phyloP scores from a whole-genome alignment of 1,140 invertebrate genomes.

The Acyrthosiphon pisum region DNA sequence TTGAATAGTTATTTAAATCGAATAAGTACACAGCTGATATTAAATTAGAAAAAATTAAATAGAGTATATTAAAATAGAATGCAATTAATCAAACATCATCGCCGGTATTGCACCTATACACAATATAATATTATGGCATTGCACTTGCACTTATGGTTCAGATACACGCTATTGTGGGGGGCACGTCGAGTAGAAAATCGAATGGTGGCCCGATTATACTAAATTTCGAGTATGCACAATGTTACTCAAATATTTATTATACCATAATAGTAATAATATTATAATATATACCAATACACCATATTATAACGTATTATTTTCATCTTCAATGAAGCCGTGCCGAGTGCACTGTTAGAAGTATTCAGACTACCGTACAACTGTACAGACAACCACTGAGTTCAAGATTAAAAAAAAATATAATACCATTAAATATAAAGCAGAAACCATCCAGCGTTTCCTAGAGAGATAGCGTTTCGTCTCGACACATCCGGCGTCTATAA shows the following conservation, averaged over 20 bases:
- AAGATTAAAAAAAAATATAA: neutral
- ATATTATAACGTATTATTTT: neutral
- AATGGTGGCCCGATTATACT: neutral
- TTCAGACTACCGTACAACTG: too few species aligned
- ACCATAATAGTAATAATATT: neutral
- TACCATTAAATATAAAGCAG: neutral
- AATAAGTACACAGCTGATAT: neutral
- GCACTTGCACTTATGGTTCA: neutral
- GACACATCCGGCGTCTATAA: constrained; percentile 25
- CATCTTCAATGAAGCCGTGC: neutral
- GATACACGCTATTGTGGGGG: neutral
- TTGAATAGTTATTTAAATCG: neutral
- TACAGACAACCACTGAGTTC: neutral
- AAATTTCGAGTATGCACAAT: neutral
- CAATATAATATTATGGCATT: neutral
- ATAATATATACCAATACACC: neutral
- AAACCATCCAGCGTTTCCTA: constrained; percentile 8
- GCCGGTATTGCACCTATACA: neutral
- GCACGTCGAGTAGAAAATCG: constrained; percentile 13
- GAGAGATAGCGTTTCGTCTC: constrained; percentile 44
- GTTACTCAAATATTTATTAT: neutral
- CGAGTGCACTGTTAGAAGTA: neutral
- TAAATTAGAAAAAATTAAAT: neutral
- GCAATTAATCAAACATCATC: neutral
- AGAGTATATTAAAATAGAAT: neutral